These are phyloP conservation scores for Alcedo quadribrachys DNA, from an alignment of 2,797 vertebrate genomes.

Conservation along the genomic window DNA sequence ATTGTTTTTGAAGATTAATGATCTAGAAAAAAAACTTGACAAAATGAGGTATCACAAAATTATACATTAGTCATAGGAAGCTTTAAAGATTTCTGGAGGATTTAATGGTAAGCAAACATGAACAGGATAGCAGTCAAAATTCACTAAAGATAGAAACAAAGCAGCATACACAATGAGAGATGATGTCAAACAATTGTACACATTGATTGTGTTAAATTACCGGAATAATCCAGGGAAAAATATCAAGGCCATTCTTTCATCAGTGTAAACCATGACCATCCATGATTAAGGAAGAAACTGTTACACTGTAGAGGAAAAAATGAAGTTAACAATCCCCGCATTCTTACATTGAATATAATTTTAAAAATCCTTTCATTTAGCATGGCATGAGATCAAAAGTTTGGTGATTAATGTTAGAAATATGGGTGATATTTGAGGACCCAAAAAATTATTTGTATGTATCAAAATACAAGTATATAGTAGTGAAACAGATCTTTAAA, in stretches of 20 bases:
- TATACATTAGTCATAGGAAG: not conserved
- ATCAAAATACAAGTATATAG: not conserved
- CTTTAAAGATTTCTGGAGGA: not conserved
- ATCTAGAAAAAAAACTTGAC: not conserved
- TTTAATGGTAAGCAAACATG: not conserved
- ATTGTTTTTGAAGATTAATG: not conserved
- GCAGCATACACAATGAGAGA: not conserved
- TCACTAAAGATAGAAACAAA: not conserved
- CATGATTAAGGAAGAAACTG: not conserved
- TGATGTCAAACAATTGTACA: not conserved
- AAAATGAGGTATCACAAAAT: not conserved
- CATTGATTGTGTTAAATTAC: not conserved
- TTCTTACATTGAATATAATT: not conserved
- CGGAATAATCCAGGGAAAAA: not conserved
- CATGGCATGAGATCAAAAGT: not conserved
- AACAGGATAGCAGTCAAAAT: not conserved
- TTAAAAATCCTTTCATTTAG: not conserved
- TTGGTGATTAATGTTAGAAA: not conserved
- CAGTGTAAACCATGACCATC: not conserved
- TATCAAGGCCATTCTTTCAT: not conserved
- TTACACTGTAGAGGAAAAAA: not conserved
- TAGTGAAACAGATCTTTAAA: not conserved
- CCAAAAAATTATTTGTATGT: not conserved
- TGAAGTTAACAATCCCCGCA: not conserved
- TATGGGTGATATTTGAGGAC: not conserved